Base-by-base conservation (phyloP, 1,140 invertebrate genomes). In the Dendrolimus kikuchii region DNA sequence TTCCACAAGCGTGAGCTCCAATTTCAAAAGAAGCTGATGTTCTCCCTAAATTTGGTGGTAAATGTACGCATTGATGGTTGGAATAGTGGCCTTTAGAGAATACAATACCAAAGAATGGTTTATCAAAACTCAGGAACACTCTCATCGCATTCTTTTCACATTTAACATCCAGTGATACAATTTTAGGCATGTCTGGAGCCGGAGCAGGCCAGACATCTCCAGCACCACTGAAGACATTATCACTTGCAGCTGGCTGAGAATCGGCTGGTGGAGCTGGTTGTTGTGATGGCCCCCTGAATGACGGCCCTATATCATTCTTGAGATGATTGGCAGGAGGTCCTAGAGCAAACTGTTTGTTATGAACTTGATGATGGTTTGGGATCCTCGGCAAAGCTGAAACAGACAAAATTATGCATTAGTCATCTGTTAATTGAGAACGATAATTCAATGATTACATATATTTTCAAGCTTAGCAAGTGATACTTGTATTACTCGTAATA, bases 131-230 rank as follows among this genome's bases (percentile, higher is more conserved):
- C 2, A 98, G 89, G 64, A 94, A 96, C 3, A 98, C 95, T 74
- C 96, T 93, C 96, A 98, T 98, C 42, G 94, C 90, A 74, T 93
- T 97, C 74, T 97, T 98, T 81, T 98, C 96, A 81, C 96, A 98
- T 79, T 97, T 96, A 0, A 98, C 96, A 69, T 98, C 96, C 0
- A 98, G 84, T 4, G 94, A 95, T 4, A 95, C 91, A 49, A 97
- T 97, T 84, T 96, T 96, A 0, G 96, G 95, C 94, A 96, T 96
- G 61, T 97, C 96, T 7, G 91, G 92, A 4, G 92, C 91, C 0
- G 92, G 91, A 0, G 91, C 90, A 5, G 95, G 93, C 95, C 95
- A 96, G 4, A 93, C 91, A 51, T 96, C 95, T n/a, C 91, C 91
- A 46, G 90, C 90, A 7, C 79, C 82, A n/a, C 75, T 83, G 63